These are phyloP conservation scores for Liodrosophila aerea DNA, from an alignment of 2,888 invertebrate genomes.

Conservation along the genomic window DNA sequence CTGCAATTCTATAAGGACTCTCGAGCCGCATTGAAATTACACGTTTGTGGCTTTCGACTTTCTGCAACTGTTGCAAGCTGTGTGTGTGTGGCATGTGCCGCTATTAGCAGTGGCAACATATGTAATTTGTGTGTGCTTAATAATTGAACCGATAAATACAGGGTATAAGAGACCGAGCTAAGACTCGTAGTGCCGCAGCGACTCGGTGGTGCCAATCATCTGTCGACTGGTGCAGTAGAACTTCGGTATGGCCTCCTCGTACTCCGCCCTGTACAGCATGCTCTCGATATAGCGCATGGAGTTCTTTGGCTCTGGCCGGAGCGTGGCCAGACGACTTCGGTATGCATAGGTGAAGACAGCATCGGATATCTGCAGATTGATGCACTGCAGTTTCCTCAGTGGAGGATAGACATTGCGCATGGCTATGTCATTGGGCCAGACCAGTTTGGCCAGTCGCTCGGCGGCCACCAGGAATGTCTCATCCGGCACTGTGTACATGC, in stretches of 20 bases:
- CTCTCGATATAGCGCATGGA: slow-evolving; percentile 39
- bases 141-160: slow-evolving; percentile 20
- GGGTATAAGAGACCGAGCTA: neutral
- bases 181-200: slow-evolving; percentile 28
- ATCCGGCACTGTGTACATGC: slow-evolving; percentile 51
- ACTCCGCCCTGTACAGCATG: slow-evolving; percentile 17
- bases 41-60: slow-evolving; percentile 18
- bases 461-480: slow-evolving; percentile 61
- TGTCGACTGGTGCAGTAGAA: slow-evolving; percentile 30
- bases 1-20: slow-evolving; percentile 24
- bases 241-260: neutral
- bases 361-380: slow-evolving; percentile 48
- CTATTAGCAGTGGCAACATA: slow-evolving; percentile 20
- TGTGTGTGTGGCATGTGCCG: slow-evolving; percentile 6
- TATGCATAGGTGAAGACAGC: slow-evolving; percentile 52
- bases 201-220: slow-evolving; percentile 47
- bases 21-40: slow-evolving; percentile 28
- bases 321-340: slow-evolving; percentile 48
- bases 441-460: slow-evolving; percentile 43
- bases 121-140: slow-evolving; percentile 9
- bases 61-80: slow-evolving; percentile 13
- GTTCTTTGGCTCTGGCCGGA: slow-evolving; percentile 59
- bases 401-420: slow-evolving; percentile 59
- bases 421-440: slow-evolving; percentile 59
- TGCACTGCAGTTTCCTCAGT: slow-evolving; percentile 37